Percentiles rank a stretch among this genome's conserved stretches.
phyloP scores from a whole-genome alignment of 2,797 vertebrate species.

The Micromesistius poutassou region DNA sequence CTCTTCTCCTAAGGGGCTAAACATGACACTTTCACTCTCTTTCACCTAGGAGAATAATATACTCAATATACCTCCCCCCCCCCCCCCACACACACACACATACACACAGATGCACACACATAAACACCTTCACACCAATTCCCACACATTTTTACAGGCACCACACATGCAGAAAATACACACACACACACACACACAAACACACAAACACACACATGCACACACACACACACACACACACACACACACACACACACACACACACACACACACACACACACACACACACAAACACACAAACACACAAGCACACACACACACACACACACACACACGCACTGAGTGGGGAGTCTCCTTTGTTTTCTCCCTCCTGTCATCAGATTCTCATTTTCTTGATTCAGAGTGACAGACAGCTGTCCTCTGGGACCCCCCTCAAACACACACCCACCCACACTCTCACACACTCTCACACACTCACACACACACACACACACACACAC shows the following conservation, averaged over 20 bases:
- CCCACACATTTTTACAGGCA: too few relatives aligned
- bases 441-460: not conserved
- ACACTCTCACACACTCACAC: not conserved
- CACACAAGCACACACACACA: constrained; percentile 28
- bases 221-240: not conserved
- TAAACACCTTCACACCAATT: not conserved
- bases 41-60: not conserved
- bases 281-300: constrained; percentile 2
- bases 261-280: not conserved
- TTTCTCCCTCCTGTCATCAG: constrained; percentile 58
- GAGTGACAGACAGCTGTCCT: constrained; percentile 67
- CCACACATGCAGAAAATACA: not conserved
- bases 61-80: not conserved
- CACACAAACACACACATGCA: constrained; percentile 5
- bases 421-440: constrained; percentile 42
- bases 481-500: not conserved
- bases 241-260: not conserved
- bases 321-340: constrained; percentile 15
- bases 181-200: not conserved
- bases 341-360: constrained; percentile 43
- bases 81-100: too few relatives aligned
- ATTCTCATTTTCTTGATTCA: constrained; percentile 70
- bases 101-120: constrained; percentile 2
- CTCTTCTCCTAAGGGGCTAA: not conserved
- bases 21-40: not conserved